Evolutionary conservation across 2,113 vertebrate genomes (phyloP), one percentile per base, ranked within the genome.

Genomic region (Paracanthobrama guichenoti): DNA sequence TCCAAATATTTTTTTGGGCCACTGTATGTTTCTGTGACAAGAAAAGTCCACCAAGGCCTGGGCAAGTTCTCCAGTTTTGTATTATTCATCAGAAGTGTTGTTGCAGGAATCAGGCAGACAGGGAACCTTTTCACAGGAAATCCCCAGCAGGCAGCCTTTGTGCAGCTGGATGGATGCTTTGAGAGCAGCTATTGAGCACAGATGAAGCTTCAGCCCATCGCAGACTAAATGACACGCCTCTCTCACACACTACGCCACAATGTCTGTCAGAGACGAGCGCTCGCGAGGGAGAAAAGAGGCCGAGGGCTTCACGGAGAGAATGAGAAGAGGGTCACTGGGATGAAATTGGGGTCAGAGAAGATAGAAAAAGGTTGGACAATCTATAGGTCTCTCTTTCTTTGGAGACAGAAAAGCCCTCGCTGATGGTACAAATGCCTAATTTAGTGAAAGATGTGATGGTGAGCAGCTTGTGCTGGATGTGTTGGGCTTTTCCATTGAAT

Each of bases 141-240:
- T 92, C 92, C 91, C 91, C 91, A 91, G 90, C 91, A 89, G 91
- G 88, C 89, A 90, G 89, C 86, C 91, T 93, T 91, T 92, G 91
- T 93, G 90, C 88, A 74, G 88, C 89, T 42, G 88, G 90, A 85
- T 88, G 53, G 84, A 88, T 87, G 90, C 87, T 92, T 90, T 92
- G 87, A 92, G 91, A 88, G 84, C 83, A 20, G 87, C 86, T 88
- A 85, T 50, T 78, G 88, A 75, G 55, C 16, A 31, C 24, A 83
- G 67, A 62, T 53, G 55, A 83, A 74, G 71, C 72, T 44, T 48
- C 6, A 12, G 28, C 57, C 71, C 75, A n/a, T 59, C 75, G n/a
- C 75, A 44, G 31, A 60, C 22, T 6, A 6, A 75, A 60, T n/a
- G 72, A 74, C 24, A 62, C 26, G 26, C 57, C 81, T 75, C 69